These are phyloP conservation scores for Drosophila lacertosa DNA, from an alignment of 1,140 invertebrate species.

Conservation along the genomic window DNA sequence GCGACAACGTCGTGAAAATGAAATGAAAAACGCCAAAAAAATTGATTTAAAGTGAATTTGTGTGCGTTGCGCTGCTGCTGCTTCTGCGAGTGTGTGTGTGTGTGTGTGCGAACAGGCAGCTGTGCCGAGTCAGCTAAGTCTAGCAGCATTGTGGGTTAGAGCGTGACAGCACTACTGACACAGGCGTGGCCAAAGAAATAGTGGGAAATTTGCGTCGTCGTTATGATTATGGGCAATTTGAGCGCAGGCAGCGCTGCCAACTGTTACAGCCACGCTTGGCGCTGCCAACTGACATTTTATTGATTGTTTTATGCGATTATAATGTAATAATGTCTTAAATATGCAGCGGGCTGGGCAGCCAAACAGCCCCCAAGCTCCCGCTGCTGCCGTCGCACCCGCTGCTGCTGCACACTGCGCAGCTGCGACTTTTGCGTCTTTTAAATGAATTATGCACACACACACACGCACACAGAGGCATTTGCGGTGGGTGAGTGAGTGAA, in stretches of 20 bases:
- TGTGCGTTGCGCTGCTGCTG: slow-evolving; percentile 34
- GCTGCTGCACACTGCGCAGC: slow-evolving; percentile 65
- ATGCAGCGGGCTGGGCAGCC: slow-evolving; percentile 47
- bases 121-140: too few relatives aligned
- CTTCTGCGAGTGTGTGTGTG: neutral
- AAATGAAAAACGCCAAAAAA: slow-evolving; percentile 81
- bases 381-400: neutral
- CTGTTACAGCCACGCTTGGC: slow-evolving; percentile 6
- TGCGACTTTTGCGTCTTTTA: slow-evolving; percentile 65
- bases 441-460: slow-evolving; percentile 52
- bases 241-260: slow-evolving; percentile 30
- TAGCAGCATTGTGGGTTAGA: slow-evolving; percentile 5
- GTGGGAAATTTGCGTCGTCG: slow-evolving; percentile 59
- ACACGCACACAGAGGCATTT: neutral
- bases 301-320: slow-evolving; percentile 84
- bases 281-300: slow-evolving; percentile 74
- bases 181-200: slow-evolving; percentile 74
- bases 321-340: slow-evolving; percentile 83
- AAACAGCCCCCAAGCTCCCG: slow-evolving; percentile 4
- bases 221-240: slow-evolving; percentile 66
- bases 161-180: slow-evolving; percentile 37
- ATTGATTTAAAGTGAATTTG: slow-evolving; percentile 81
- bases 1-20: slow-evolving; percentile 65
- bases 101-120: slow-evolving; percentile 4
- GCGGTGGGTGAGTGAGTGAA: neutral